Percentiles rank a stretch among this genome's conserved stretches.
phyloP scores from a whole-genome alignment of 2,797 vertebrate genomes.

The Eleutherodactylus coqui region DNA sequence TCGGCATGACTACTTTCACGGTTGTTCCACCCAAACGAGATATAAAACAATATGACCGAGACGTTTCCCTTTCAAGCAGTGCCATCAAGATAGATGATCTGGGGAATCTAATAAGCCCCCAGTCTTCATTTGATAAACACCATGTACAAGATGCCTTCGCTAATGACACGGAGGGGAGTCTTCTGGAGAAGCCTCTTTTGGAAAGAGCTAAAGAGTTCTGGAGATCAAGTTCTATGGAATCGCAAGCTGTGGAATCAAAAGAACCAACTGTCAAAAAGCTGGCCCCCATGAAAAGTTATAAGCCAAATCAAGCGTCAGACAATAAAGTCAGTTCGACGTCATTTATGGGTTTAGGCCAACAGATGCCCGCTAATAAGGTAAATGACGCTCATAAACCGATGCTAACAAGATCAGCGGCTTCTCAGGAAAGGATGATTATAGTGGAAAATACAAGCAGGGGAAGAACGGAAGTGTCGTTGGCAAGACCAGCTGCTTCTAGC shows the following conservation, averaged over 20 bases:
- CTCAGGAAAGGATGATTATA: constrained; percentile 67
- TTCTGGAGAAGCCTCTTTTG: constrained; percentile 74
- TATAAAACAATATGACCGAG: constrained; percentile 72
- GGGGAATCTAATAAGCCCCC: constrained; percentile 86
- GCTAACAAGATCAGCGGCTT: constrained; percentile 69
- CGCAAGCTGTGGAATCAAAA: constrained; percentile 55
- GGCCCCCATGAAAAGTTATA: constrained; percentile 35
- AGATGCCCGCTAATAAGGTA: constrained; percentile 38
- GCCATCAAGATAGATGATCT: constrained; percentile 95
- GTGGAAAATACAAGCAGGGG: constrained; percentile 63
- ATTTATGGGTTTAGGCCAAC: constrained; percentile 60
- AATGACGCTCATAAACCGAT: constrained; percentile 65
- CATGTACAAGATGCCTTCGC: constrained; percentile 57
- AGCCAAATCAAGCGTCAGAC: constrained; percentile 61
- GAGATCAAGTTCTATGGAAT: constrained; percentile 76
- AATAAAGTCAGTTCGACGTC: constrained; percentile 64
- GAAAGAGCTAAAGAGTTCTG: constrained; percentile 87
- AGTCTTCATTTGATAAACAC: constrained; percentile 61
- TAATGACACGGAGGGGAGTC: constrained; percentile 71
- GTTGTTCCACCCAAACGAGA: constrained; percentile 88
- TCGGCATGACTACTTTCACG: constrained; percentile 91
- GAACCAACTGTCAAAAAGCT: constrained; percentile 63
- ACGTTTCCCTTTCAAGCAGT: constrained; percentile 74
- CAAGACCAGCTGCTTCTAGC: constrained; percentile 76
- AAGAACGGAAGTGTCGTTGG: constrained; percentile 78